Evolutionary conservation across 1,140 invertebrate genomes (phyloP).

Genomic region (Drosophila paulistorum): DNA sequence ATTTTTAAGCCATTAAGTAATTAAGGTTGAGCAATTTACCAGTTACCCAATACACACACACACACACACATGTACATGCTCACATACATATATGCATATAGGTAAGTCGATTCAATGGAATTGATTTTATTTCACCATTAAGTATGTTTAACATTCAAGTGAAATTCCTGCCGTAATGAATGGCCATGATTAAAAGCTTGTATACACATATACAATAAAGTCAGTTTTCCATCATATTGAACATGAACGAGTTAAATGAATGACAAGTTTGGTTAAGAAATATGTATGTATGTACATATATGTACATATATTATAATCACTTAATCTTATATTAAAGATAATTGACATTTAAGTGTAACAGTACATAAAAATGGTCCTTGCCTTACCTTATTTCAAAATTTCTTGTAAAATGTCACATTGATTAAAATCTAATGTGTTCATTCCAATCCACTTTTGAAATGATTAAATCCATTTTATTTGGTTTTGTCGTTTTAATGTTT

Average conservation of each 20-base stretch:
- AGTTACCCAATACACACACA: conserved; percentile 17
- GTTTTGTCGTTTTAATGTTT: too few relatives aligned
- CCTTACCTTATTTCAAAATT: too few relatives aligned
- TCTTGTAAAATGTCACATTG: too few relatives aligned
- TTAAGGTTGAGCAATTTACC: conserved; percentile 59
- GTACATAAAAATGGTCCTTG: too few relatives aligned
- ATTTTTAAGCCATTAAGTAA: conserved; percentile 75
- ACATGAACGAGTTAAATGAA: background rate
- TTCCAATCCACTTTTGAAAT: too few relatives aligned
- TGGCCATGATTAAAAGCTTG: conserved; percentile 7
- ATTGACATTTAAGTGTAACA: too few relatives aligned
- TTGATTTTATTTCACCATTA: conserved; percentile 21
- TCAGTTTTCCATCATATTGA: background rate
- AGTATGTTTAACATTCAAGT: conserved; percentile 12
- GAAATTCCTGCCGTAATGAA: conserved; percentile 1
- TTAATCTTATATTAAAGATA: too few relatives aligned
- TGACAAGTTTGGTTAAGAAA: too few relatives aligned
- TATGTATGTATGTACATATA: too few relatives aligned
- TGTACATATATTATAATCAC: too few relatives aligned
- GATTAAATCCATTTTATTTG: too few relatives aligned
- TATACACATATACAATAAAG: background rate
- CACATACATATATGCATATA: background rate
- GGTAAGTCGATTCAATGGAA: conserved; percentile 5
- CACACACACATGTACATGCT: background rate
- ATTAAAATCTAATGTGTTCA: too few relatives aligned